Evolutionary conservation across 2,113 vertebrate species (phyloP).

Genomic region (Todiramphus chloris): DNA sequence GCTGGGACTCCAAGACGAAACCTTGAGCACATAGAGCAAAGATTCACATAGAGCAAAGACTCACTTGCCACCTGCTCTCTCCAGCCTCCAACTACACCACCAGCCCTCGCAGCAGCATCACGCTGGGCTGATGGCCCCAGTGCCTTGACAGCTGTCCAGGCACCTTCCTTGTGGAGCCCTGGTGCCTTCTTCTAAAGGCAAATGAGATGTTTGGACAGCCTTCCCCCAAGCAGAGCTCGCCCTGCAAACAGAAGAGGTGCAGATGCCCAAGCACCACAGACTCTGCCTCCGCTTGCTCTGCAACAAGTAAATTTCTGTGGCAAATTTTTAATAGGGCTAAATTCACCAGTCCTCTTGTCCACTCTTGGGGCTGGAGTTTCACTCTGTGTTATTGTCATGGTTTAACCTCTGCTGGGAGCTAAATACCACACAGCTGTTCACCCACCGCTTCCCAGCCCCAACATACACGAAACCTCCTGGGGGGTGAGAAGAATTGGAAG

Average conservation of each 20-base stretch:
- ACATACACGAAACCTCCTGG: too few relatives aligned
- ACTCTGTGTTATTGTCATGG: too few relatives aligned
- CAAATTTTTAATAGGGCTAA: background rate
- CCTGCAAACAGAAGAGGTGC: background rate
- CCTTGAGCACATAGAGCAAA: rapidly evolving
- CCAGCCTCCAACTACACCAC: background rate
- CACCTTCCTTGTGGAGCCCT: background rate
- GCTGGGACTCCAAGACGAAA: background rate
- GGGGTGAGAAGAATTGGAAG: too few relatives aligned
- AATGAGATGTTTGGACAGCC: background rate
- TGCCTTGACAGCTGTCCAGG: background rate
- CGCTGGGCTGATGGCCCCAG: background rate
- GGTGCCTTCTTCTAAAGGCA: background rate
- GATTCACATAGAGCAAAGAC: rapidly evolving
- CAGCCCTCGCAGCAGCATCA: background rate
- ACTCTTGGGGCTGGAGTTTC: background rate
- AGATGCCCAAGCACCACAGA: background rate
- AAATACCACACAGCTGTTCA: too few relatives aligned
- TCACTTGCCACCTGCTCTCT: background rate
- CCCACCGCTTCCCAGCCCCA: too few relatives aligned
- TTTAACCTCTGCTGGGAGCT: too few relatives aligned
- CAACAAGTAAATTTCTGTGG: background rate
- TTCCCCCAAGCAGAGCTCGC: background rate
- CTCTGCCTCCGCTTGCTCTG: rapidly evolving
- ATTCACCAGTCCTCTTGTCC: background rate